These are phyloP conservation scores for Misgurnus anguillicaudatus DNA, from an alignment of 2,113 vertebrate species.

Conservation along the genomic window DNA sequence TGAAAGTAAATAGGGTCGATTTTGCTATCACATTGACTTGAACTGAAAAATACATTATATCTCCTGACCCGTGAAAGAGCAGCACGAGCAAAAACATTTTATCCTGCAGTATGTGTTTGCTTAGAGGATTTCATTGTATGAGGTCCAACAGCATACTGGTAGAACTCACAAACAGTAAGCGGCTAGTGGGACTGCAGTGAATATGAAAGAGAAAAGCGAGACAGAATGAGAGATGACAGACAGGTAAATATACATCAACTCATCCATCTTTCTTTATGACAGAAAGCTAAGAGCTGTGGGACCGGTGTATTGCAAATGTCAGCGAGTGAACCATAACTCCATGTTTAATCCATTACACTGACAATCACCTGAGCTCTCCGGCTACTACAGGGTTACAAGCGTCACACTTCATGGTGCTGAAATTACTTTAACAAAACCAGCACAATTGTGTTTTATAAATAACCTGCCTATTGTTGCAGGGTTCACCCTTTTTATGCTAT, in stretches of 20 bases:
- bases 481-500: too few species aligned
- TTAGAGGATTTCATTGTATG: not conserved
- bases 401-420: not conserved
- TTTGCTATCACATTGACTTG: too few species aligned
- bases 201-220: not conserved
- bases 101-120: too few species aligned
- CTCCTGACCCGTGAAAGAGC: not conserved
- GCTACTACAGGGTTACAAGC: not conserved
- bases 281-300: slow-evolving; percentile 13
- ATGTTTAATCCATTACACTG: slow-evolving; percentile 44
- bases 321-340: slow-evolving; percentile 46
- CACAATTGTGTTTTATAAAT: not conserved
- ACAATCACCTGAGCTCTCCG: slow-evolving; percentile 45
- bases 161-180: not conserved
- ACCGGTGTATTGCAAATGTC: slow-evolving; percentile 36
- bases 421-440: not conserved
- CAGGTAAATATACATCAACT: slow-evolving; percentile 11
- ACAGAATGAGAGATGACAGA: not conserved
- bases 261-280: slow-evolving; percentile 24
- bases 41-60: too few species aligned
- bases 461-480: slow-evolving; percentile 2
- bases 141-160: not conserved
- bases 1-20: too few species aligned
- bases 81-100: not conserved
- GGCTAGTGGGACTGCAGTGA: not conserved